A percentile compares a stretch with the other conserved stretches of the same genome.
phyloP scores from a whole-genome alignment of 2,113 vertebrate species.

The Empidonax alnorum region DNA sequence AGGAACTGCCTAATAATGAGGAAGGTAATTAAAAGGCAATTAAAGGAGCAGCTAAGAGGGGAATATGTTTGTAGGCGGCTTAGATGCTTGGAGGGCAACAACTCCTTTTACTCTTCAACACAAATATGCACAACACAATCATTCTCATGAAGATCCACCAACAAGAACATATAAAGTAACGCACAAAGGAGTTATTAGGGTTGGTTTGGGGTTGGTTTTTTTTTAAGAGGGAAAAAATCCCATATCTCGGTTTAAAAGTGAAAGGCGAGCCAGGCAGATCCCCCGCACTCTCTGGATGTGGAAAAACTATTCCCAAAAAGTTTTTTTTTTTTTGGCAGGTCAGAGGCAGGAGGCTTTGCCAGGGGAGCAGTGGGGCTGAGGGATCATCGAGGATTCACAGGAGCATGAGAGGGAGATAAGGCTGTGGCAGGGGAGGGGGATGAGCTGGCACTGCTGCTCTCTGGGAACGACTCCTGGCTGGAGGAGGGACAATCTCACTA shows the following conservation, averaged over 20 bases:
- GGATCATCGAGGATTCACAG: slow-evolving; percentile 17
- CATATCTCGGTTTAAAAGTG: neutral
- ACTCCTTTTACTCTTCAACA: neutral
- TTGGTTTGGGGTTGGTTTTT: neutral
- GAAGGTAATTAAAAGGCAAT: slow-evolving; percentile 55
- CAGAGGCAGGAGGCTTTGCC: slow-evolving; percentile 39
- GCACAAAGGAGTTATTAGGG: neutral
- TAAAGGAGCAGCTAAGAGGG: slow-evolving; percentile 23
- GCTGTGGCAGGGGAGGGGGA: neutral
- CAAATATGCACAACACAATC: neutral
- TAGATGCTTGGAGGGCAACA: slow-evolving; percentile 7
- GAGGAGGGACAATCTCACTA: neutral
- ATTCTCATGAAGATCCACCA: neutral
- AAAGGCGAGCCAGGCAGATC: neutral
- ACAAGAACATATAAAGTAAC: neutral
- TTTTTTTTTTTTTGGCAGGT: neutral
- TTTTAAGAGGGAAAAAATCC: neutral
- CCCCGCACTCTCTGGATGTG: neutral
- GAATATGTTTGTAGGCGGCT: neutral
- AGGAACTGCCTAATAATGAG: slow-evolving; percentile 28
- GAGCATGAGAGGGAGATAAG: slow-evolving; percentile 34
- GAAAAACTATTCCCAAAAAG: neutral
- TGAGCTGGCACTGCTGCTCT: neutral
- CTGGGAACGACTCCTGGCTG: neutral
- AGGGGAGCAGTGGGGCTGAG: slow-evolving; percentile 29